Evolutionary conservation across 1,140 invertebrate species (phyloP).

Genomic region (Macrotrachela quadricornifera): DNA sequence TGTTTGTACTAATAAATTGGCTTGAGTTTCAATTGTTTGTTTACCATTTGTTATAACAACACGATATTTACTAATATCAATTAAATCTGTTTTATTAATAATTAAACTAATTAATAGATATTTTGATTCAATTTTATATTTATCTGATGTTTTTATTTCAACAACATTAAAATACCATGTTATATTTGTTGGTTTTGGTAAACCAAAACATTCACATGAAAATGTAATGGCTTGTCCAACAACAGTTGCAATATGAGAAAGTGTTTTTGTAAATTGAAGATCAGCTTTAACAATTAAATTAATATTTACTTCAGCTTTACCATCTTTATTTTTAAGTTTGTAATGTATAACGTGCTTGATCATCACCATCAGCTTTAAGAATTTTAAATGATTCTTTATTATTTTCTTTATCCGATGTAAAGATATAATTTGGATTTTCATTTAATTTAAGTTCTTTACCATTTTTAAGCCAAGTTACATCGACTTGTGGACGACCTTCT

Average conservation of each 20-base stretch:
- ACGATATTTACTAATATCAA: no score
- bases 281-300: constrained; percentile 2
- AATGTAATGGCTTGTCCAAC: constrained; percentile 4
- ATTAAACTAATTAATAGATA: no score
- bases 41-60: no score
- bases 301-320: not conserved
- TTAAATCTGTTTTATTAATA: no score
- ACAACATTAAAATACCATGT: not conserved
- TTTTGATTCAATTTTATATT: constrained; percentile 16
- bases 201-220: constrained; percentile 4
- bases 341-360: not conserved
- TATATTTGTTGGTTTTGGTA: not conserved
- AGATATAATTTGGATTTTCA: not conserved
- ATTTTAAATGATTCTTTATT: not conserved
- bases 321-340: constrained; percentile 5
- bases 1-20: no score
- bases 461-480: constrained; percentile 2
- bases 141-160: constrained; percentile 12
- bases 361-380: not conserved
- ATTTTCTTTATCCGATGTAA: not conserved
- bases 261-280: not conserved
- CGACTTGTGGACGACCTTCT: not conserved
- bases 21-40: no score
- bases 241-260: not conserved
- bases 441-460: constrained; percentile 1